Evolutionary conservation across 2,113 vertebrate genomes (phyloP), one percentile per base, ranked within the genome.

Genomic region (Erythrolamprus reginae): DNA sequence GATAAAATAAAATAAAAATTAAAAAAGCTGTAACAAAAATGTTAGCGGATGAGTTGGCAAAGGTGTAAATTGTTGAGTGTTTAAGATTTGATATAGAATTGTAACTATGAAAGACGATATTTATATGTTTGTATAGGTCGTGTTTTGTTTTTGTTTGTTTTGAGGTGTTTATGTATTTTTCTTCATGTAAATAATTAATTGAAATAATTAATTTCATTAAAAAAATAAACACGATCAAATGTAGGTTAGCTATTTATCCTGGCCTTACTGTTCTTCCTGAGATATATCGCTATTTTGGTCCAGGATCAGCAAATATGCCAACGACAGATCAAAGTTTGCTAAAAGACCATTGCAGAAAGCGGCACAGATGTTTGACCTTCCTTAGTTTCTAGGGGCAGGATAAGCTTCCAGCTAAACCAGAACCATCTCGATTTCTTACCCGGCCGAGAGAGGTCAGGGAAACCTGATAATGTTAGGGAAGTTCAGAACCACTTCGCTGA

Each of bases 291-390:
- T 87, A 65, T 88, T 12, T 12, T 9, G 58, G 17, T 82, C 50
- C 50, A 88, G 84, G 48, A 65, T 90, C 91, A 85, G 90, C 53
- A 92, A 90, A 86, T 0, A 89, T 10, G 50, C 58, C 90, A 90
- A 42, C 24, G 86, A 92, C 17, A 24, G 28, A 52, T 92, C 61
- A 92, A 93, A 94, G 92, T 47, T 47, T 92, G 42, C 24, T 2
- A 0, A 90, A 3, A 91, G 86, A 92, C 84, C 9, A 3, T 51
- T 51, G 88, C 91, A 93, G 84, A 91, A 92, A 89, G 83, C 55
- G 89, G 33, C n/a, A 17, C 33, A 12, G 38, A 51, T 2, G 85
- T 90, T 90, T 92, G 90, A 91, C 88, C 87, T 93, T 88, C 89
- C 38, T 70, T 45, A 85, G 86, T 55, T 61, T 88, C 70, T 45